Conservation (phyloP, 2,113 vertebrate genomes). For the Elachura formosa region DNA sequence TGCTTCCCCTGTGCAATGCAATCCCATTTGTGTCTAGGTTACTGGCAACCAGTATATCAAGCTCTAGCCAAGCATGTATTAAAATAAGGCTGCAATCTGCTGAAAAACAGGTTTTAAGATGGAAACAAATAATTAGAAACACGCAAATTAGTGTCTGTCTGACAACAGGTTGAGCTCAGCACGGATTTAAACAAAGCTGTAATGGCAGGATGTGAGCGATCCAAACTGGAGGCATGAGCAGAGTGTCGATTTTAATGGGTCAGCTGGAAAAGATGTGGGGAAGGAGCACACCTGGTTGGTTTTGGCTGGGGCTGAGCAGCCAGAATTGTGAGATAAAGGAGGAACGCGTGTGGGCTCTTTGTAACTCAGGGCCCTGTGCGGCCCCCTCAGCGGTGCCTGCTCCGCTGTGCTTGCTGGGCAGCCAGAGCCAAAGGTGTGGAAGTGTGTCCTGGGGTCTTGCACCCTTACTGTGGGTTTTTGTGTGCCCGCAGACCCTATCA, state of each 20-base stretch:
- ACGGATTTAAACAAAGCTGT: constrained; percentile 6
- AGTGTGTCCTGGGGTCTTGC: background rate
- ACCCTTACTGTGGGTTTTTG: background rate
- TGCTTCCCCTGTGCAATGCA: background rate
- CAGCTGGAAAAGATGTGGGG: background rate
- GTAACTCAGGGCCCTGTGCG: no score
- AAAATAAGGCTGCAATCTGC: constrained; percentile 52
- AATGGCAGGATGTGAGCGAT: background rate
- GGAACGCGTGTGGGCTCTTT: background rate
- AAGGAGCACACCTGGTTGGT: background rate
- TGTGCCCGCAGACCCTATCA: background rate
- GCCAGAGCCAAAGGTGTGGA: background rate
- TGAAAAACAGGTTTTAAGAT: constrained; percentile 54
- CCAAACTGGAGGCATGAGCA: background rate
- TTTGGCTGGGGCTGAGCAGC: background rate
- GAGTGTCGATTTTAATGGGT: background rate
- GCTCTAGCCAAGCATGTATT: constrained; percentile 30
- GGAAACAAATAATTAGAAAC: constrained; percentile 63
- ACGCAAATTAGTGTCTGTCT: constrained; percentile 47
- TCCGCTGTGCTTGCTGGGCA: background rate
- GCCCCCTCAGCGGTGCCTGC: background rate
- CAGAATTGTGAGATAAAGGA: background rate
- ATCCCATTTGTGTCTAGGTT: constrained; percentile 24
- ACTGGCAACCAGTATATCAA: constrained; percentile 18
- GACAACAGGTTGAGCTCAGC: constrained; percentile 53